Evolutionary conservation across 2,113 vertebrate species (phyloP).

Genomic region (Platycercus adscitus): DNA sequence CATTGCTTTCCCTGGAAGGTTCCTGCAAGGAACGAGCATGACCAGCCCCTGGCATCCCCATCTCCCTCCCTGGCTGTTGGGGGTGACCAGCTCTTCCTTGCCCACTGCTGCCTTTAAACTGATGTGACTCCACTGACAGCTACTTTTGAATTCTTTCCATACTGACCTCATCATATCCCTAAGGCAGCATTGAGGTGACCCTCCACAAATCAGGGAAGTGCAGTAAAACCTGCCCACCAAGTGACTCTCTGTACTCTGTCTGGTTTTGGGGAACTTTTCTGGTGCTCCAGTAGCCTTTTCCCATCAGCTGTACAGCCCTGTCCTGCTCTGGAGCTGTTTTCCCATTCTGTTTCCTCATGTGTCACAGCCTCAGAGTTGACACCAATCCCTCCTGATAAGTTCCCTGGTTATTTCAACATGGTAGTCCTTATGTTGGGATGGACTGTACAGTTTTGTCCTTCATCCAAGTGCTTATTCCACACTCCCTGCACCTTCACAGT

Average conservation of each 20-base stretch:
- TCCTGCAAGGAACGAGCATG: background rate
- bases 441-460: background rate
- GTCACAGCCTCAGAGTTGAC: background rate
- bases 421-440: background rate
- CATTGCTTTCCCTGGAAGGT: background rate
- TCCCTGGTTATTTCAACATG: background rate
- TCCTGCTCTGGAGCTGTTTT: background rate
- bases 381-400: background rate
- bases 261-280: background rate
- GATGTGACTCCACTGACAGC: background rate
- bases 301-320: background rate
- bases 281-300: background rate
- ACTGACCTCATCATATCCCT: background rate
- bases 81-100: background rate
- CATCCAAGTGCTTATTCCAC: rapidly evolving
- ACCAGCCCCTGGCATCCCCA: background rate
- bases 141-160: background rate
- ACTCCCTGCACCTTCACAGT: background rate
- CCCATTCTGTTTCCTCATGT: background rate
- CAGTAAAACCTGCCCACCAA: rapidly evolving
- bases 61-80: background rate
- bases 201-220: background rate
- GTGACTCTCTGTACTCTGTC: background rate
- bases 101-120: background rate
- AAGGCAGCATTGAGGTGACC: background rate